phyloP scores from a whole-genome alignment of 2,888 invertebrate species.

The Pyrgus malvae region DNA sequence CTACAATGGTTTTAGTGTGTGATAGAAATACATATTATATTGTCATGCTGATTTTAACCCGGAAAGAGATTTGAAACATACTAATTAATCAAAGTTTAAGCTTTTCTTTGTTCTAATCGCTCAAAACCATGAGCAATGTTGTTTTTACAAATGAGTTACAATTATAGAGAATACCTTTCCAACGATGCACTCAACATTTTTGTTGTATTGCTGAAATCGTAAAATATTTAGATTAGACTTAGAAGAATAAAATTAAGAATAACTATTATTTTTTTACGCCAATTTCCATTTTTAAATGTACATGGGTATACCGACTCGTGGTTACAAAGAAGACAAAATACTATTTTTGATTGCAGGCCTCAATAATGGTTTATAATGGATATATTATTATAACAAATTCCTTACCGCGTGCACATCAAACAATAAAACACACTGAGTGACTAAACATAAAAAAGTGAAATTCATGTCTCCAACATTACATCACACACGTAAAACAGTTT shows the following conservation, averaged over 20 bases:
- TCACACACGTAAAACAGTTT: constrained; percentile 44
- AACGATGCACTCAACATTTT: constrained; percentile 59
- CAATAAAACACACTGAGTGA: constrained; percentile 45
- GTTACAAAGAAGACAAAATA: too few relatives aligned
- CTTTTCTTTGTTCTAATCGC: not conserved
- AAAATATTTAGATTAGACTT: not conserved
- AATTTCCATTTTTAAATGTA: too few relatives aligned
- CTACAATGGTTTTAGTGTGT: too few relatives aligned
- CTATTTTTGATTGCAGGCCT: too few relatives aligned
- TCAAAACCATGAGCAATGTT: too few relatives aligned
- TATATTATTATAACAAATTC: not conserved
- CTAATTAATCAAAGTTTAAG: not conserved
- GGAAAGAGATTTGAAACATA: constrained; percentile 7
- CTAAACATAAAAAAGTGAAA: constrained; percentile 57
- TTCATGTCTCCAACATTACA: constrained; percentile 58
- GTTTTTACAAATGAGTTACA: too few relatives aligned
- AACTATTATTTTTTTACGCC: too few relatives aligned
- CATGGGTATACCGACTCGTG: too few relatives aligned
- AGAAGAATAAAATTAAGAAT: too few relatives aligned
- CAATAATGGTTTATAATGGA: not conserved
- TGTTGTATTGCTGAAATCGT: constrained; percentile 58
- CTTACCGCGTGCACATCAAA: constrained; percentile 57
- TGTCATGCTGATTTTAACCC: constrained; percentile 8
- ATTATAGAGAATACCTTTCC: constrained; percentile 65
- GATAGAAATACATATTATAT: too few relatives aligned